Base-by-base conservation (phyloP, 2,797 vertebrate species). In the Tangara arthus region DNA sequence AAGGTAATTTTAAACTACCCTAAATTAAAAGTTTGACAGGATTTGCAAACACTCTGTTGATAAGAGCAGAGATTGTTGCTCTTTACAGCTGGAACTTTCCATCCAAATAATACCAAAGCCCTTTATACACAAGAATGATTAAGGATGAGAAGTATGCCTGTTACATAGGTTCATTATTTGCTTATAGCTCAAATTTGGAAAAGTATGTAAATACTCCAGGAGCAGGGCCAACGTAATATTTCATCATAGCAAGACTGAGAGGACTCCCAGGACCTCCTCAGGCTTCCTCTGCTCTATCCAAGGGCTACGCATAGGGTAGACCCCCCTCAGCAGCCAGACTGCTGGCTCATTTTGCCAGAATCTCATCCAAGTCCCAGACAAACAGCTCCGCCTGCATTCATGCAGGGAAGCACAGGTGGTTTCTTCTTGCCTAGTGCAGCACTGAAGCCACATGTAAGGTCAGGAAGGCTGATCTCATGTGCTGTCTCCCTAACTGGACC, bases 21-120 rank as follows among this genome's bases (percentile, higher is more conserved):
- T 49, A 75, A 83, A 77, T 39, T 23, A 75, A 78, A 89, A 81
- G 46, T 47, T 81, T 91, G 76, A 86, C 72, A 90, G 69, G 39
- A 86, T 72, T 90, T 93, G 55, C 39, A 94, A 91, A 84, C 70
- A 41, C 20, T 35, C 12, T 59, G 68, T 47, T 89, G 86, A 87
- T 84, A 96, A 88, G 55, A 81, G 49, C 49, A 80, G 85, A 71
- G 56, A 60, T 80, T 87, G 15, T 80, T 87, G 15, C 14, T 87
- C 71, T 77, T 77, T 65, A 59, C 50, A 82, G 90, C 52, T 84
- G 77, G 49, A 95, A 90, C 55, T 82, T 90, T 76, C 88, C 75
- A 76, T 77, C 63, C 80, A 94, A 95, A 66, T 69, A 89, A 80
- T 15, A 93, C 26, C 73, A 90, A 82, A 63, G 37, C 19, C 70